phyloP scores from a whole-genome alignment of 2,797 vertebrate genomes.

The Oreochromis mossambicus region DNA sequence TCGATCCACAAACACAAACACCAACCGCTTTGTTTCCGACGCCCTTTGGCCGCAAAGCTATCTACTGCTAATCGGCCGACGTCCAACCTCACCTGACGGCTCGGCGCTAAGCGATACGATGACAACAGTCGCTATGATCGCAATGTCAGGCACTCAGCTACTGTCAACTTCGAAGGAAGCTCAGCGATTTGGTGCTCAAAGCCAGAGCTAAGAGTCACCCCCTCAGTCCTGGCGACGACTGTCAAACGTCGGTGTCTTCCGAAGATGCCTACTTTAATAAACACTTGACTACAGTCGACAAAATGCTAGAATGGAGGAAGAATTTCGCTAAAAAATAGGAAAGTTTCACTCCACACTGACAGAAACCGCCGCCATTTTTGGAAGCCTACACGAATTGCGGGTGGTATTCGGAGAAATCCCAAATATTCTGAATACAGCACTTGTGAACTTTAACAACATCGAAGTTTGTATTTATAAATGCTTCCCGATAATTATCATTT shows the following conservation, averaged over 20 bases:
- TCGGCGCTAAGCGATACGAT: conserved; percentile 6
- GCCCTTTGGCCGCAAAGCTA: neutral
- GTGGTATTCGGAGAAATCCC: neutral
- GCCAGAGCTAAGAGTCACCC: neutral
- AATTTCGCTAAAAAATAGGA: conserved; percentile 44
- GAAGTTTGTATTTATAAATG: accelerated
- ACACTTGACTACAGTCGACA: neutral
- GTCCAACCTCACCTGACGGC: neutral
- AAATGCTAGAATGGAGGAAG: neutral
- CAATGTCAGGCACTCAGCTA: conserved; percentile 56
- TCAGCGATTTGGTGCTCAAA: conserved; percentile 20
- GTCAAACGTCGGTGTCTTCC: neutral
- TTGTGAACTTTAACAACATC: accelerated
- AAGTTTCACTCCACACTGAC: conserved; percentile 78
- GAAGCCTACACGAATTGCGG: conserved; percentile 48
- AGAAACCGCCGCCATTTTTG: conserved; percentile 76
- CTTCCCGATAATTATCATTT: neutral
- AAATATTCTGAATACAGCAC: neutral
- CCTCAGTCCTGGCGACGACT: neutral
- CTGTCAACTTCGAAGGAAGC: conserved; percentile 63
- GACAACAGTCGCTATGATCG: conserved; percentile 35
- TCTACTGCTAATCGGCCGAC: neutral
- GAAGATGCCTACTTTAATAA: neutral
- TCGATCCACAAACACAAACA: neutral
- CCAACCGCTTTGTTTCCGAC: neutral